Conservation (phyloP, 2,113 vertebrate species). For the Clarias macrocephalus region DNA sequence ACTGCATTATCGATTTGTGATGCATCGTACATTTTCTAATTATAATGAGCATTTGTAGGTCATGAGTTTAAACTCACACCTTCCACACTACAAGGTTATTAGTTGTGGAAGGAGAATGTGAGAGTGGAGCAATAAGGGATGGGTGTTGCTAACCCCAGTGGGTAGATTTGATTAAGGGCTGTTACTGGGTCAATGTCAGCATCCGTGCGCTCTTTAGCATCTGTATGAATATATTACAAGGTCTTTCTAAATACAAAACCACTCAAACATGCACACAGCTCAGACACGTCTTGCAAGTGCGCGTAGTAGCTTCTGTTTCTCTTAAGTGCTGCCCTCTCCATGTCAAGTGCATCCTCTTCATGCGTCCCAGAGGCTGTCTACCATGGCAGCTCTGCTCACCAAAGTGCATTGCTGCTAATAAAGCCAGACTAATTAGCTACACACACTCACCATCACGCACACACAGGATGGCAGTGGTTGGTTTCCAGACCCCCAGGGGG, state of each 20-base stretch:
- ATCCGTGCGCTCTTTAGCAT: not conserved
- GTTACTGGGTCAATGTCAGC: not conserved
- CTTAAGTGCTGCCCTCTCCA: constrained; percentile 23
- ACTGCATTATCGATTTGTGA: not conserved
- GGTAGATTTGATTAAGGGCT: not conserved
- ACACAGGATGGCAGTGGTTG: not conserved
- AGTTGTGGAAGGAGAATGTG: not conserved
- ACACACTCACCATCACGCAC: not conserved
- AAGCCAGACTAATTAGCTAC: constrained; percentile 18
- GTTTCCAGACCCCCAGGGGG: not conserved
- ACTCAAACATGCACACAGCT: not conserved
- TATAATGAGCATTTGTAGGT: constrained; percentile 7
- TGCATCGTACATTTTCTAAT: not conserved
- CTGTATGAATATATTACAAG: not conserved
- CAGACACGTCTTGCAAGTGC: not conserved
- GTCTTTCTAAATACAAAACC: not conserved
- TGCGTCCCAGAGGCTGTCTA: constrained; percentile 7
- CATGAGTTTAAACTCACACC: not conserved
- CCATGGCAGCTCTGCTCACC: constrained; percentile 9
- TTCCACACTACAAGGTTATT: not conserved
- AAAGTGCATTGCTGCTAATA: constrained; percentile 16
- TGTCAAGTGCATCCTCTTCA: constrained; percentile 40
- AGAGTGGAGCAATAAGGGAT: not conserved
- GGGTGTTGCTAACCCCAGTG: not conserved
- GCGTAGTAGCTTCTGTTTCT: constrained; percentile 5